Base-by-base conservation (phyloP, 2,113 vertebrate genomes). In the Gadus macrocephalus region DNA sequence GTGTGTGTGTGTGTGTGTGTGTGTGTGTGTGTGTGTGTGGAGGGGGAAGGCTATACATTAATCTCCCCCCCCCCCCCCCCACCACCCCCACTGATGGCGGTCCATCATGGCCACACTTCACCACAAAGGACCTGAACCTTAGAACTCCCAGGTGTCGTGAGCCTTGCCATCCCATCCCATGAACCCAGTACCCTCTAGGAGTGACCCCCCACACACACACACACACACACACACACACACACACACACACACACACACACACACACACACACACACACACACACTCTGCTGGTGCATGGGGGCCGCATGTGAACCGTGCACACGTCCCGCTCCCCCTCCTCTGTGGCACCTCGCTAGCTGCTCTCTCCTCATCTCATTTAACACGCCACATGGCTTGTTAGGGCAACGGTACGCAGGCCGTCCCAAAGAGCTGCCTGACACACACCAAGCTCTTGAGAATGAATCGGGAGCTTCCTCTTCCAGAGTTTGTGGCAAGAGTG, bases 221-320 rank as follows among this genome's bases (percentile, higher is more conserved):
- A 55, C 17, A 58, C 60, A 22, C 56, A 59, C n/a, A 19, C 8
- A 2, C 56, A 19, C 56, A 4, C 42, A 49, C 42, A 49, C 42
- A n/a, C 17, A 58, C 60, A 22, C 56, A 59, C n/a, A 59, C 8
- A n/a, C 56, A 19, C 56, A 4, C 42, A 49, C 42, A 49, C 42
- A 25, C 25, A 25, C 25, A 25, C 59, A 61, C 17, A 58, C 60
- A 22, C 56, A 59, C n/a, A 59, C 8, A n/a, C 56, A 19, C 56
- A 4, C 42, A 49, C 42, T 12, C 42, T 49, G 42, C 42, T 2
- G 42, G 42, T 49, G 8, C 42, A 49, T 49, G 8, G 42, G 8
- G 22, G 56, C 70, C 70, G 74, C 68, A 19, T 78, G 81, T 84
- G 81, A 80, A 83, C 88, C 81, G 72, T 67, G 83, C 83, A 72